Evolutionary conservation across 2,797 vertebrate genomes (phyloP).

Genomic region (Thalassophryne amazonica): DNA sequence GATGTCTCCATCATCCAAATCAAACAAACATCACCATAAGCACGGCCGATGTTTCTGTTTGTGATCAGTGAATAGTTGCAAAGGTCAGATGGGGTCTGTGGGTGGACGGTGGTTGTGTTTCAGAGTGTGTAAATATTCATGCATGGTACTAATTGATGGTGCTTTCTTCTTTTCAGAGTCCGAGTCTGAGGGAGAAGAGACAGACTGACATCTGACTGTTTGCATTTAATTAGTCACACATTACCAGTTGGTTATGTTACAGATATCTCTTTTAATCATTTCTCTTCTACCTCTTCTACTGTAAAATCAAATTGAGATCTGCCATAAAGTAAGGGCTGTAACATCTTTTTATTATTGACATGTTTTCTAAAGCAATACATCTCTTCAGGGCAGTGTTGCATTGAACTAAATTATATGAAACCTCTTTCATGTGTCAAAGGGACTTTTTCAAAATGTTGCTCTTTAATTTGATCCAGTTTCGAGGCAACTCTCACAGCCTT

Average conservation of each 20-base stretch:
- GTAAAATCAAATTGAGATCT: slow-evolving; percentile 82
- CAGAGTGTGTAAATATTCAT: not conserved
- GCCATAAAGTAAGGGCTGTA: slow-evolving; percentile 87
- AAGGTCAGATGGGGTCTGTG: no score
- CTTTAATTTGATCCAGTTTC: slow-evolving; percentile 36
- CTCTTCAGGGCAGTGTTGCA: slow-evolving; percentile 44
- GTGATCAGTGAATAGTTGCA: no score
- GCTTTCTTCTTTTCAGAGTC: slow-evolving; percentile 82
- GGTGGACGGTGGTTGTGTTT: not conserved
- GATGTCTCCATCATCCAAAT: no score
- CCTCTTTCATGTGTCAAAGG: slow-evolving; percentile 23
- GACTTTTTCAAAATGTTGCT: slow-evolving; percentile 19
- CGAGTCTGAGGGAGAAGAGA: slow-evolving; percentile 90
- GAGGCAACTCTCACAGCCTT: slow-evolving; percentile 37
- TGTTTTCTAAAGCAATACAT: slow-evolving; percentile 72
- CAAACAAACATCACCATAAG: no score
- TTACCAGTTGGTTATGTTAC: slow-evolving; percentile 83
- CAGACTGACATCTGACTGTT: slow-evolving; percentile 79
- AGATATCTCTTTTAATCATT: slow-evolving; percentile 79
- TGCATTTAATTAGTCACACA: slow-evolving; percentile 70
- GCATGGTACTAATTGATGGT: not conserved
- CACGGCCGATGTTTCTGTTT: no score
- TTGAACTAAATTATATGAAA: slow-evolving; percentile 36
- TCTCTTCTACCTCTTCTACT: slow-evolving; percentile 88
- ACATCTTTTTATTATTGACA: slow-evolving; percentile 72